Evolutionary conservation across 2,888 invertebrate species (phyloP).

Genomic region (Calliscelio sp.): DNA sequence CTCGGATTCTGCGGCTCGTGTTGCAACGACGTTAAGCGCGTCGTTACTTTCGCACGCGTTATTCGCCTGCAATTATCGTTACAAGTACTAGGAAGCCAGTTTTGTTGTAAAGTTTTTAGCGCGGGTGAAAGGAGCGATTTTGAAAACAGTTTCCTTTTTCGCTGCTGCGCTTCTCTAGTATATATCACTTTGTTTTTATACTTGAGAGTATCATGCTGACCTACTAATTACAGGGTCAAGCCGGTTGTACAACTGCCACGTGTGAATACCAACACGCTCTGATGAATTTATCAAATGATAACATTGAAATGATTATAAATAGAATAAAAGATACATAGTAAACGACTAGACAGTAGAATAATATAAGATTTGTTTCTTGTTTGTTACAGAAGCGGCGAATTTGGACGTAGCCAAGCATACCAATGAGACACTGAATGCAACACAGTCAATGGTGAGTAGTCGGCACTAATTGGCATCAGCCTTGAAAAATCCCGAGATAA

Average conservation of each 20-base stretch:
- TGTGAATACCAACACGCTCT: slow-evolving; percentile 37
- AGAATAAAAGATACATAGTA: background rate
- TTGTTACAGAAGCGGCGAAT: slow-evolving; percentile 78
- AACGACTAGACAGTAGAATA: background rate
- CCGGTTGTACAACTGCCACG: slow-evolving; percentile 8
- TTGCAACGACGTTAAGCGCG: slow-evolving; percentile 65
- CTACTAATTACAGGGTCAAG: slow-evolving; percentile 46
- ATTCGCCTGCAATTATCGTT: slow-evolving; percentile 63
- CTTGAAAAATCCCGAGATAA: slow-evolving; percentile 65
- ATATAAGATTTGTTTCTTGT: slow-evolving; percentile 31
- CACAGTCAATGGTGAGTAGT: slow-evolving; percentile 81
- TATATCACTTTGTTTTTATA: too few relatives aligned
- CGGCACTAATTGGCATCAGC: slow-evolving; percentile 19
- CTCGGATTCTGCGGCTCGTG: slow-evolving; percentile 70
- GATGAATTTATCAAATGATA: slow-evolving; percentile 47
- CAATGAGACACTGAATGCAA: slow-evolving; percentile 79
- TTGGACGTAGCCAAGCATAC: slow-evolving; percentile 67
- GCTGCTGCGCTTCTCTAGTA: too few relatives aligned
- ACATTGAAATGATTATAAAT: slow-evolving; percentile 30
- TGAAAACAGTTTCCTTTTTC: background rate
- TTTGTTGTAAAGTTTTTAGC: slow-evolving; percentile 37
- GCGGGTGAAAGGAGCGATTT: slow-evolving; percentile 44
- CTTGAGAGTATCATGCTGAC: too few relatives aligned
- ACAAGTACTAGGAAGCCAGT: slow-evolving; percentile 49
- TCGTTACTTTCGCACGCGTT: slow-evolving; percentile 69